Percentiles rank a stretch among this genome's conserved stretches.
Evolutionary conservation across 1,140 invertebrate genomes (phyloP).

Genomic region (Drosophila cardini): DNA sequence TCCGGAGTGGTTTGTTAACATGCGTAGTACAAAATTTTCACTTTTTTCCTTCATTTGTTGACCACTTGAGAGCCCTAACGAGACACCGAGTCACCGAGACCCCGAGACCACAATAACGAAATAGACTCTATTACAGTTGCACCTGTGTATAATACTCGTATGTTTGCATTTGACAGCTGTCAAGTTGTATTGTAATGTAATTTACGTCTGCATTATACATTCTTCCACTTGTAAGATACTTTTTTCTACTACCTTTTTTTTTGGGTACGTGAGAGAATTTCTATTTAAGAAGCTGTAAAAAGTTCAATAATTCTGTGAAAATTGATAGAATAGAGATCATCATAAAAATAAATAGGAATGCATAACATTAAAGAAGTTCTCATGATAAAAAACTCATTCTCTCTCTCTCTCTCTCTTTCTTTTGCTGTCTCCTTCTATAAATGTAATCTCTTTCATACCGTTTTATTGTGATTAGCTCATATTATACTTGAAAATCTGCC

Average conservation of each 20-base stretch:
- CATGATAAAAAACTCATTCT: neutral
- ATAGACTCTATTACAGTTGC: slow-evolving; percentile 26
- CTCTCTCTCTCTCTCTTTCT: too few species aligned
- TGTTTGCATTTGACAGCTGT: slow-evolving; percentile 71
- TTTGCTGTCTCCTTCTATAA: too few species aligned
- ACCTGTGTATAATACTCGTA: slow-evolving; percentile 26
- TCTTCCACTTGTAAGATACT: slow-evolving; percentile 27
- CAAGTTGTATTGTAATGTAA: slow-evolving; percentile 65
- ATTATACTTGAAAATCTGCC: neutral
- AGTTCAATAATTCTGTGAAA: slow-evolving; percentile 8
- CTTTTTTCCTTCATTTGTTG: slow-evolving; percentile 57
- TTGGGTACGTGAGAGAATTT: slow-evolving; percentile 65
- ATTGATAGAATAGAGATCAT: slow-evolving; percentile 1
- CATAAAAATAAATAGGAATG: neutral
- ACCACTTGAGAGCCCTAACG: slow-evolving; percentile 50
- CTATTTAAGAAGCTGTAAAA: neutral
- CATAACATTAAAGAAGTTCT: slow-evolving; percentile 7
- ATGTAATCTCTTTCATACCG: too few species aligned
- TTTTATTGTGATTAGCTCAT: slow-evolving; percentile 1
- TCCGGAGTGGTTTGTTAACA: slow-evolving; percentile 61
- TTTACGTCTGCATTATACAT: slow-evolving; percentile 63
- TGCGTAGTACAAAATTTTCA: slow-evolving; percentile 65
- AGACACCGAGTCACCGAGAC: slow-evolving; percentile 28
- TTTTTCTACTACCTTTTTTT: slow-evolving; percentile 23
- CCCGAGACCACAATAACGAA: slow-evolving; percentile 5